These are phyloP conservation scores for Thalassarche chlororhynchos DNA, from an alignment of 2,113 vertebrate species.

Conservation along the genomic window DNA sequence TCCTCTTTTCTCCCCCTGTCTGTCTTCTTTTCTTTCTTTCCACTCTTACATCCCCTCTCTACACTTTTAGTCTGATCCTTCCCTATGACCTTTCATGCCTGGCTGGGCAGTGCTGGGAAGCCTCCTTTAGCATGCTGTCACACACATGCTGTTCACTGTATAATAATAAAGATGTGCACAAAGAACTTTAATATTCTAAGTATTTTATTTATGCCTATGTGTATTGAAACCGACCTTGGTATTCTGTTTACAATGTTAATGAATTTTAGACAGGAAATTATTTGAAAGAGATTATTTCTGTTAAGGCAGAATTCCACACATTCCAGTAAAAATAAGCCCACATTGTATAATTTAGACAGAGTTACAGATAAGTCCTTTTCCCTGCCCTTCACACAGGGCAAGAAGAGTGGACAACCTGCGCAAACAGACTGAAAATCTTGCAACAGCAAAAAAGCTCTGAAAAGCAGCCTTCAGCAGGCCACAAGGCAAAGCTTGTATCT, in stretches of 20 bases:
- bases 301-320: neutral
- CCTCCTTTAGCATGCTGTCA: neutral
- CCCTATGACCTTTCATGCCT: neutral
- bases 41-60: neutral
- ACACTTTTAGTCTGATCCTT: neutral
- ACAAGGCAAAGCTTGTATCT: neutral
- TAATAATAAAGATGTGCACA: neutral
- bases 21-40: neutral
- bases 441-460: neutral
- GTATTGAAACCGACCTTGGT: neutral
- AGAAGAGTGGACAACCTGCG: neutral
- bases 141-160: fast-evolving
- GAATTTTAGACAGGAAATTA: neutral
- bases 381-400: neutral
- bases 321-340: neutral
- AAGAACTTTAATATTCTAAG: neutral
- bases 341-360: neutral
- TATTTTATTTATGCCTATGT: neutral
- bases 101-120: neutral
- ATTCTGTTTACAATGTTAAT: neutral
- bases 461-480: neutral
- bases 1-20: fast-evolving
- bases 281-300: neutral
- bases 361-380: neutral
- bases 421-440: neutral